Base-by-base conservation (phyloP, 2,113 vertebrate species). In the Megalops atlanticus region DNA sequence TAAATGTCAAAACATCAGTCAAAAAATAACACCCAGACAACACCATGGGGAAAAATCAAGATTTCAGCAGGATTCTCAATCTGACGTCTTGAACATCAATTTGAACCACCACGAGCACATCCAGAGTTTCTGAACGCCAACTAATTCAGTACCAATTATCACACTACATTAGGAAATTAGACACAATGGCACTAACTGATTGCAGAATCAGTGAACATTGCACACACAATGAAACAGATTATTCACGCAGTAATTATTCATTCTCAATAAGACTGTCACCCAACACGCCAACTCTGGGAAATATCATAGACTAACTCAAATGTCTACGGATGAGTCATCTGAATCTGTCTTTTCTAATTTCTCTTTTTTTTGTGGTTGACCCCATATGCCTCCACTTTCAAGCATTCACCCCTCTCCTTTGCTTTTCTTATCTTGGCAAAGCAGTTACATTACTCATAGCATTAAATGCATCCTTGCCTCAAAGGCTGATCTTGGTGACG, bases 181-280 rank as follows among this genome's bases (percentile, higher is more conserved):
- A 64, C 58, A 64, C 58, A 64, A 31, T 27, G 58, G 58, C 8
- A 64, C n/a, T n/a, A 64, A 64, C 24, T 64, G 58, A 64, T 64
- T 64, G 24, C 58, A 11, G 58, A 64, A 64, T 64, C n/a, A 64
- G 58, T 31, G 24, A 64, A 64, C 58, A 64, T 2, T 64, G 27
- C n/a, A 64, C 31, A 64, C n/a, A 64, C 58, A 64, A n/a, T 58
- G 52, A 58, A 64, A 64, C 58, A 10, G 58, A 64, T 64, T 64
- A 64, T 64, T 64, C 58, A 64, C 58, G 11, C 58, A 64, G 58
- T 64, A 64, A 64, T 64, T 64, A 64, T 64, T 64, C 58, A 10
- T 8, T 31, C n/a, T n/a, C 58, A 64, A 31, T 31, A 64, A 64
- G 58, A 31, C 49, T n/a, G n/a, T n/a, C 58, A 64, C 58, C 58